A percentile compares a stretch with the other conserved stretches of the same genome.
phyloP scores from a whole-genome alignment of 2,113 vertebrate genomes.

The Phainopepla nitens region DNA sequence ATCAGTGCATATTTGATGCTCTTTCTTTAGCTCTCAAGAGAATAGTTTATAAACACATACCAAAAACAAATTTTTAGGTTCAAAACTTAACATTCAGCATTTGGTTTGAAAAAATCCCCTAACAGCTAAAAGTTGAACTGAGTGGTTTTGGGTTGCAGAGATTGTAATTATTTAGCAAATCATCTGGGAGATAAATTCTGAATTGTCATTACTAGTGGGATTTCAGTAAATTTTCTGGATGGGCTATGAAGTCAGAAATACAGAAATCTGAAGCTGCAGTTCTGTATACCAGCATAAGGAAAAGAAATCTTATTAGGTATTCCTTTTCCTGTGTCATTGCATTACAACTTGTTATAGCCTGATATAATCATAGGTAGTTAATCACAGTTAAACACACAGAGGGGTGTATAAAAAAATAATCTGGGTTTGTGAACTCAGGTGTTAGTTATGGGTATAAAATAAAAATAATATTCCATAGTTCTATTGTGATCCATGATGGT shows the following conservation, averaged over 20 bases:
- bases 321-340: neutral
- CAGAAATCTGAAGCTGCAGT: neutral
- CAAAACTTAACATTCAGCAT: neutral
- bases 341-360: neutral
- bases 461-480: neutral
- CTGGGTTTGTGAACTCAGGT: neutral
- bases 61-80: neutral
- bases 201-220: neutral
- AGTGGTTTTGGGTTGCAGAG: neutral
- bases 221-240: neutral
- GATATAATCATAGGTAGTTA: neutral
- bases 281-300: neutral
- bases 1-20: neutral
- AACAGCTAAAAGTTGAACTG: neutral
- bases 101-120: neutral
- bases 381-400: neutral
- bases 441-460: neutral
- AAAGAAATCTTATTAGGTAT: neutral
- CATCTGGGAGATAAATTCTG: neutral
- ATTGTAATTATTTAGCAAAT: neutral
- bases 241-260: neutral
- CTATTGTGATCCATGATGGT: neutral
- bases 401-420: fast-evolving
- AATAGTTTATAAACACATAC: neutral
- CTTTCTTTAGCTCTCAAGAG: neutral